Evolutionary conservation across 2,797 vertebrate species (phyloP), one percentile per base, ranked within the genome.

Genomic region (Mus caroli): DNA sequence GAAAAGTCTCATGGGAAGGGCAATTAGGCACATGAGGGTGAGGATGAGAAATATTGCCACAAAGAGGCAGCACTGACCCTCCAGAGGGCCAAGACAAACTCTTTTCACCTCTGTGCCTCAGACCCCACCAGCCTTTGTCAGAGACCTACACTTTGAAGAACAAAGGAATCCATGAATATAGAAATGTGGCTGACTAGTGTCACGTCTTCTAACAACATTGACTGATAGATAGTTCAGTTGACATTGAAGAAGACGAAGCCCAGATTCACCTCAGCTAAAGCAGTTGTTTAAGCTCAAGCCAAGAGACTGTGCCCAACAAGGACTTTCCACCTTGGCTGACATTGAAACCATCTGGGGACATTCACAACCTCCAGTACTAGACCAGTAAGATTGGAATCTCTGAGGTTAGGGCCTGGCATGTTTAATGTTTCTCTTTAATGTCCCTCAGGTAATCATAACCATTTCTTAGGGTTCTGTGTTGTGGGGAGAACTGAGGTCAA

Each of bases 401-500:
- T 80, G 37, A 64, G 78, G 62, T n/a, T 76, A 75, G 80, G 50
- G 3, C 73, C 91, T 84, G 43, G 24, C 15, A 31, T 75, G 31
- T 60, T 56, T 82, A 60, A 75, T 92, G 50, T 37, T 86, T 37
- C 50, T 93, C 91, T 75, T 82, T 69, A 95, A 64, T 92, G 64
- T 62, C 84, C 79, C 76, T 93, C 20, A 15, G 87, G 77, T 93
- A 82, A 96, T 88, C 73, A 91, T 78, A 64, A 88, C 52, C 34
- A 79, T 80, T 82, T 86, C 79, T 88, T 43, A 15, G 37, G 50
- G n/a, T 76, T 88, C 87, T 11, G 22, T 37, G n/a, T 46, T 58
- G 14, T 82, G 34, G 92, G 78, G 50, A 84, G 50, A 94, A 83
- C 78, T 46, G 90, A 96, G 90, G 80, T 85, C 88, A 96, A 83